These are phyloP conservation scores for Ascidia mentula DNA, from an alignment of 23 tunicate genomes.

Conservation along the genomic window DNA sequence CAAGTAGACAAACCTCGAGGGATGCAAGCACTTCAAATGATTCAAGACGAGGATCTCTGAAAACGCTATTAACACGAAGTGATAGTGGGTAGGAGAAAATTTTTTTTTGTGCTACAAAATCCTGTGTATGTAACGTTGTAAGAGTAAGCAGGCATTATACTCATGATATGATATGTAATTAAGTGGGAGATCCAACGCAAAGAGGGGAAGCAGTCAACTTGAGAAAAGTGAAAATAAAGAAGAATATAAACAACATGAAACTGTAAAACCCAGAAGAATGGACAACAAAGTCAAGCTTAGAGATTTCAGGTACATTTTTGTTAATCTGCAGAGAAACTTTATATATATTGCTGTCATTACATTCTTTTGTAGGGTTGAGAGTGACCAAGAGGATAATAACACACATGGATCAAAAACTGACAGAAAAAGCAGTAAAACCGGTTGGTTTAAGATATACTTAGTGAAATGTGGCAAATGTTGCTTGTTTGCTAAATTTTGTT, in stretches of 20 bases:
- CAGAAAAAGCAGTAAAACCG: not conserved
- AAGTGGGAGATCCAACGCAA: conserved; percentile 53
- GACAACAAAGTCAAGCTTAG: conserved; percentile 53
- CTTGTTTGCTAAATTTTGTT: not conserved
- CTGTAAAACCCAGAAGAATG: conserved; percentile 33
- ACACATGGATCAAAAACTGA: not conserved
- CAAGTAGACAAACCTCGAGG: conserved; percentile 62
- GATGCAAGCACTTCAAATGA: conserved; percentile 57
- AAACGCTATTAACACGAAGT: conserved; percentile 36
- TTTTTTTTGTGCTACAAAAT: not conserved
- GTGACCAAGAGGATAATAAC: conserved; percentile 24
- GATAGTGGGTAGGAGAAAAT: conserved; percentile 71
- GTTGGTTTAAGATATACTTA: not conserved
- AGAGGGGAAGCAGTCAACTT: conserved; percentile 66
- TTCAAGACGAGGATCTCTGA: conserved; percentile 49
- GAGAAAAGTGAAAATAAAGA: conserved; percentile 40
- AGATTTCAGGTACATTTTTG: conserved; percentile 75
- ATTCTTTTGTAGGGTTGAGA: conserved; percentile 54
- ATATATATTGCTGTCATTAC: too few species aligned
- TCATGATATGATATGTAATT: not conserved
- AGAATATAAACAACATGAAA: conserved; percentile 34
- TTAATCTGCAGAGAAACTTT: too few species aligned
- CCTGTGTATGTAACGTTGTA: not conserved
- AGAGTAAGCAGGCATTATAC: not conserved
- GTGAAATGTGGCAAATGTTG: not conserved